These are phyloP conservation scores for Ophioninae sp. DNA, from an alignment of 2,888 invertebrate genomes.

Conservation along the genomic window DNA sequence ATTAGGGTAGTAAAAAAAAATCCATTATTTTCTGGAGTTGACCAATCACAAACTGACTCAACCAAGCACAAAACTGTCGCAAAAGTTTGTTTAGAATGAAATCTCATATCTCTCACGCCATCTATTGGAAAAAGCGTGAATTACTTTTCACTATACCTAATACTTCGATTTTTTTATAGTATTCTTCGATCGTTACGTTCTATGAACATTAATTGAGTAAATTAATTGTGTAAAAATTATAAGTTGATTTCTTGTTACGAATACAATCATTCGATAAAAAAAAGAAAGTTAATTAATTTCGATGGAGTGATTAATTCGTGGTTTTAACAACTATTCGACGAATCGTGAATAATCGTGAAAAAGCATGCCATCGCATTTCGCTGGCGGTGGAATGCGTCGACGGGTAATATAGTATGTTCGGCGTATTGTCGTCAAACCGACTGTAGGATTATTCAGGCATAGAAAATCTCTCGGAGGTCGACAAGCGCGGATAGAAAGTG, in stretches of 20 bases:
- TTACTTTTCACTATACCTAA: too few relatives aligned
- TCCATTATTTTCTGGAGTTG: too few relatives aligned
- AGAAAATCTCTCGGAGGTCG: constrained; percentile 47
- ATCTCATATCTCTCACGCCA: too few relatives aligned
- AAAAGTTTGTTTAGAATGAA: too few relatives aligned
- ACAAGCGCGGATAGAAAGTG: constrained; percentile 53
- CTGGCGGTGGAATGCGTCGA: not conserved
- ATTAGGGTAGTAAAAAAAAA: too few relatives aligned
- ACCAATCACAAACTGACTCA: too few relatives aligned
- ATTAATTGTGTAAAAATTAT: not conserved
- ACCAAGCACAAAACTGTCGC: too few relatives aligned
- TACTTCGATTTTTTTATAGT: not conserved
- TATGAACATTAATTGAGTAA: not conserved
- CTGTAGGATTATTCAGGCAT: constrained; percentile 8
- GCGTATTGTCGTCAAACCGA: not conserved
- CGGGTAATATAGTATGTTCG: constrained; percentile 10
- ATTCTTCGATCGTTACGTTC: not conserved
- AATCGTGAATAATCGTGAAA: not conserved
- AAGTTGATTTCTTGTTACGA: not conserved
- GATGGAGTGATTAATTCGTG: not conserved
- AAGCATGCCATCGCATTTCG: not conserved
- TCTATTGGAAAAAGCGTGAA: too few relatives aligned
- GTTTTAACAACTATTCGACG: not conserved
- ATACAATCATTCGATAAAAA: not conserved
- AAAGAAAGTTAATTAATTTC: not conserved